Evolutionary conservation across 2,797 vertebrate species (phyloP).

Genomic region (Scleropages formosus): DNA sequence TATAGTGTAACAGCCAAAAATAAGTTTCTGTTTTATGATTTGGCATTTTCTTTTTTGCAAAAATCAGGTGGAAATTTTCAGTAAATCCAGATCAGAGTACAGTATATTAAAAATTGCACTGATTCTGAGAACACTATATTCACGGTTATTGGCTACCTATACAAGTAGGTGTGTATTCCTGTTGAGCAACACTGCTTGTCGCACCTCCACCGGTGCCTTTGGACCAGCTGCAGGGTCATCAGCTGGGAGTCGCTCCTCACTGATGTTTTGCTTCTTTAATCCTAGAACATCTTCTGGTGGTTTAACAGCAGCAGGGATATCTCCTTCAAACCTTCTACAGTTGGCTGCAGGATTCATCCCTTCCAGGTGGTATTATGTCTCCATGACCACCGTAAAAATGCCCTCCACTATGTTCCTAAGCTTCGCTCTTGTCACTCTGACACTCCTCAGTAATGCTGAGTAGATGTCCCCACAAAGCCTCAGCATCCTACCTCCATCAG

Average conservation of each 20-base stretch:
- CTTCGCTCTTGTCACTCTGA: not conserved
- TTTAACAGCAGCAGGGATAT: constrained; percentile 1
- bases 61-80: no score
- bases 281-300: constrained; percentile 9
- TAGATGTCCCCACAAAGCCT: not conserved
- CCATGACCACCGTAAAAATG: not conserved
- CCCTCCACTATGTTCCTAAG: constrained; percentile 8
- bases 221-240: not conserved
- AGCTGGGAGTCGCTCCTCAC: no score
- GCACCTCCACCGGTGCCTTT: not conserved
- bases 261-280: not conserved
- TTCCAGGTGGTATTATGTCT: constrained; percentile 10
- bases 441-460: not conserved
- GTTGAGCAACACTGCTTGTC: not conserved
- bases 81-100: no score
- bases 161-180: no score
- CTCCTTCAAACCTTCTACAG: not conserved
- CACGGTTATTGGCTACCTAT: no score
- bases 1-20: no score
- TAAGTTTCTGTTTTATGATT: no score
- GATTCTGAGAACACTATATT: no score
- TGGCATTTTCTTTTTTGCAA: no score
- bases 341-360: not conserved
- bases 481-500: not conserved
- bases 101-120: no score